Evolutionary conservation across 2,888 invertebrate genomes (phyloP), one percentile per base, ranked within the genome.

Genomic region (Helobdella robusta): DNA sequence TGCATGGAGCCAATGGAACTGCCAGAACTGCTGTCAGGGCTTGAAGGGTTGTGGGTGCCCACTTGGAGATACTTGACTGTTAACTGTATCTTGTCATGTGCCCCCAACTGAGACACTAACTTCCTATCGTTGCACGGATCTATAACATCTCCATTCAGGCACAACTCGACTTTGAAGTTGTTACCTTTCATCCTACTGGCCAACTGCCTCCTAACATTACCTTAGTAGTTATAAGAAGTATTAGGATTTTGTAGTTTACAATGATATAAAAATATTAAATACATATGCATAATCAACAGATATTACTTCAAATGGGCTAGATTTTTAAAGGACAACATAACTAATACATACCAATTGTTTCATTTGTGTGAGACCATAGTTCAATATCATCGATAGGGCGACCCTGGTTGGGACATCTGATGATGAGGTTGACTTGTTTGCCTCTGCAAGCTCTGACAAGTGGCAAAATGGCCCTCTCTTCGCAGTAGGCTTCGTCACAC

Each of bases 1-100:
- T 90, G 91, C 1, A 92, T 92, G 0, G 92, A 92, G 2, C 91
- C 89, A 2, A 91, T 89, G 66, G 92, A 92, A 72, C 92, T 92
- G 78, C 94, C 94, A 66, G 91, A 91, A 75, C 91, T 91, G 65
- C 91, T 91, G 77, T 94, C 95, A 64, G 89, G 89, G 66, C 89
- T 89, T 73, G 88, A 88, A 20, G 81, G 80, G 78, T 81, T 80
- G 70, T 80, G 80, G 68, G 78, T 75, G 35, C 79, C 78, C 46
- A 86, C 83, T 74, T 87, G 88, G 69, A 86, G 86, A 61, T 89
- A 79, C 79, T 89, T 89, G 1, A 87, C 89, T 50, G 87, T 87
- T 70, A 89, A 82, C 67, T 86, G 77, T 86, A 87, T 89, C 84
- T 92, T 91, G 80, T 92, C 91, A 71, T 89, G 82, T 66, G 91